These are phyloP conservation scores for Drosophila sp. DNA, from an alignment of 1,140 invertebrate species.

Conservation along the genomic window DNA sequence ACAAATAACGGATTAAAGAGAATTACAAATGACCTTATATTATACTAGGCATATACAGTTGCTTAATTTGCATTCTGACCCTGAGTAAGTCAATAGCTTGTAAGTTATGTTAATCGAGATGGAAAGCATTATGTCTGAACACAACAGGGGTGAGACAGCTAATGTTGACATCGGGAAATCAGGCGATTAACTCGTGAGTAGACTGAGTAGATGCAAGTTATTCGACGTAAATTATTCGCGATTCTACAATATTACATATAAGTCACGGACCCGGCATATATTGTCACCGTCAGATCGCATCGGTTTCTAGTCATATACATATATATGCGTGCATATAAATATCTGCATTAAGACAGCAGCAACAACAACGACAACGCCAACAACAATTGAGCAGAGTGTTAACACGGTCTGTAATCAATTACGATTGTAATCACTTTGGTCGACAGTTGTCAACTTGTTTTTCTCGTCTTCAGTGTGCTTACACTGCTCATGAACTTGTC, in stretches of 20 bases:
- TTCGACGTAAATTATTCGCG: conserved; percentile 9
- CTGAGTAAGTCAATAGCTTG: not conserved
- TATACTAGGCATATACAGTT: not conserved
- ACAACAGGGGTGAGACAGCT: conserved; percentile 37
- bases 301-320: conserved; percentile 14
- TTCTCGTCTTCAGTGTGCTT: conserved; percentile 18
- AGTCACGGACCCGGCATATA: conserved; percentile 25
- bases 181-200: conserved; percentile 39
- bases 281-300: not conserved
- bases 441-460: conserved; percentile 25
- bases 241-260: conserved; percentile 39
- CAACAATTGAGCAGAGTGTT: not conserved
- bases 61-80: not conserved
- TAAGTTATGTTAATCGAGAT: conserved; percentile 39
- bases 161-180: conserved; percentile 8
- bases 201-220: not conserved
- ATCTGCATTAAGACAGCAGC: conserved; percentile 41
- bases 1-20: not conserved
- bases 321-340: conserved; percentile 58
- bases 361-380: conserved; percentile 1
- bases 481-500: conserved; percentile 33
- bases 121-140: conserved; percentile 34
- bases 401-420: conserved; percentile 13
- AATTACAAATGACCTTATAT: not conserved
- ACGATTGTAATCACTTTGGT: conserved; percentile 9